Conservation (phyloP, 2,113 vertebrate species). For the Leucosticte australis region DNA sequence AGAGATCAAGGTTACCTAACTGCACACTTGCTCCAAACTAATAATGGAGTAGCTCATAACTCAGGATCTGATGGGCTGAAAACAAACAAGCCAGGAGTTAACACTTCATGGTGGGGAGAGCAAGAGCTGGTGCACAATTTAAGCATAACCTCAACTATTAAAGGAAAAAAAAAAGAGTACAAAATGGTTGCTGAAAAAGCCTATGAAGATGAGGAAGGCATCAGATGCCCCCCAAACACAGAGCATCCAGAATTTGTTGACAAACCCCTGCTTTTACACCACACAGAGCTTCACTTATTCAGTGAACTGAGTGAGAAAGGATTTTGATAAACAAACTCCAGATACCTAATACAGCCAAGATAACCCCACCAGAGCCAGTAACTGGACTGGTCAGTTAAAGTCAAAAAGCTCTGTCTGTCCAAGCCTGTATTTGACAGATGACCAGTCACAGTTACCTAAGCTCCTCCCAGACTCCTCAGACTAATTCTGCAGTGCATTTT, state of each 20-base stretch:
- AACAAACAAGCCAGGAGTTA: background rate
- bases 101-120: background rate
- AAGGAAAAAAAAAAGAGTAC: background rate
- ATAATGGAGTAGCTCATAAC: background rate
- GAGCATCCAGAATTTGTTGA: background rate
- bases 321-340: background rate
- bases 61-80: background rate
- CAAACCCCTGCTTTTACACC: background rate
- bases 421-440: background rate
- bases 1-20: background rate
- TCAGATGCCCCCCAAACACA: background rate
- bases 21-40: background rate
- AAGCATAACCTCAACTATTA: background rate
- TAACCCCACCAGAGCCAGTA: background rate
- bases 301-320: background rate
- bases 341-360: background rate
- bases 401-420: background rate
- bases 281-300: background rate
- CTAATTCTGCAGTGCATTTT: background rate
- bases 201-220: background rate
- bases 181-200: background rate
- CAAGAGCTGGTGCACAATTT: background rate
- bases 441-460: background rate
- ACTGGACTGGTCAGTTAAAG: background rate
- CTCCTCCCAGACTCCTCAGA: background rate